phyloP scores from a whole-genome alignment of 1,140 invertebrate species.

The Drosophila arawakana region DNA sequence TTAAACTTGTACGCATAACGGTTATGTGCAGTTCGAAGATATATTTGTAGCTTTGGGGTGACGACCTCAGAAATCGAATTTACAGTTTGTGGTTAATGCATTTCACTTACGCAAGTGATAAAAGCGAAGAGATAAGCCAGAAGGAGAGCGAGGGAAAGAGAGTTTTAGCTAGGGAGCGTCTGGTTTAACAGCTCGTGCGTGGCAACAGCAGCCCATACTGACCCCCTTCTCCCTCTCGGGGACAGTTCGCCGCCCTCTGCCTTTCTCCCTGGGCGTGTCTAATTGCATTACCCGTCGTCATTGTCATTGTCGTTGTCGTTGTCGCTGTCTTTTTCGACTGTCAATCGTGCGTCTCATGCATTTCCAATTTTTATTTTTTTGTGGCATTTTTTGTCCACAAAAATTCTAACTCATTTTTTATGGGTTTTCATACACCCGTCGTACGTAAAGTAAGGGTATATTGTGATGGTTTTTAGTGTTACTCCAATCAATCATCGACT shows the following conservation, averaged over 20 bases:
- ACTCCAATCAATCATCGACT: no score
- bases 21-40: slow-evolving; percentile 14
- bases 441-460: no score
- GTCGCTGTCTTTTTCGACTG: slow-evolving; percentile 27
- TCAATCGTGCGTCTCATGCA: slow-evolving; percentile 49
- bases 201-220: slow-evolving; percentile 2
- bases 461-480: no score
- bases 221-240: background rate
- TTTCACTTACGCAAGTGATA: slow-evolving; percentile 63
- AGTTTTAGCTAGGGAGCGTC: background rate
- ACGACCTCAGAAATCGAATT: slow-evolving; percentile 38
- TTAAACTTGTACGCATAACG: slow-evolving; percentile 36
- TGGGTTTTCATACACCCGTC: background rate
- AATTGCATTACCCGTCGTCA: slow-evolving; percentile 57
- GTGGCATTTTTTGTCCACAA: slow-evolving; percentile 28
- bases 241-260: background rate
- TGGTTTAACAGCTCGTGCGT: slow-evolving; percentile 9
- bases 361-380: slow-evolving; percentile 39
- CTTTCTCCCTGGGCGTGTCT: slow-evolving; percentile 45
- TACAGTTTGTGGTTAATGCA: slow-evolving; percentile 64
- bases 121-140: slow-evolving; percentile 53
- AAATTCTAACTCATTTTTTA: slow-evolving; percentile 62
- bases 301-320: background rate
- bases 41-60: background rate
- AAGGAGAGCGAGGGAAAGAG: background rate